These are phyloP conservation scores for Neosilurus mollespiculum DNA, from an alignment of 2,797 vertebrate genomes.

Conservation along the genomic window DNA sequence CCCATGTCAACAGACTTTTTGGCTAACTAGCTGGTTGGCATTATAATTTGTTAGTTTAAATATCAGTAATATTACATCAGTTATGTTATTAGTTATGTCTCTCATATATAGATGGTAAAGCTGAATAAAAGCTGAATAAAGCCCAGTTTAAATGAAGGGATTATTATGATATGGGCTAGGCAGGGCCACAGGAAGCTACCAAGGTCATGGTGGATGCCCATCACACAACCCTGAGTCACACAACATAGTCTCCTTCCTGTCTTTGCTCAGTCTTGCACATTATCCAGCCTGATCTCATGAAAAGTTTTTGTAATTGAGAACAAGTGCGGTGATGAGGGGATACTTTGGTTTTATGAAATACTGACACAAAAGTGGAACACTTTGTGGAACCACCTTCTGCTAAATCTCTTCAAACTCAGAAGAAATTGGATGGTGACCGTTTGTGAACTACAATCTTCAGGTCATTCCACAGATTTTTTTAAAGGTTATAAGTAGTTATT, in stretches of 20 bases:
- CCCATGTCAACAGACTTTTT: no score
- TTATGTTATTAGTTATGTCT: neutral
- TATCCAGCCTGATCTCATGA: neutral
- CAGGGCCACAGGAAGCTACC: neutral
- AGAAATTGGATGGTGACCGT: no score
- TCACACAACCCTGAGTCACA: neutral
- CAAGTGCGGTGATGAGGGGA: no score
- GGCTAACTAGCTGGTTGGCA: neutral
- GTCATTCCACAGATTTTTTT: no score
- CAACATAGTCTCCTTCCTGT: neutral
- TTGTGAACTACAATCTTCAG: no score
- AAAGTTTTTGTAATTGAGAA: neutral
- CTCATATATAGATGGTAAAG: neutral
- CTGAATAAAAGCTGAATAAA: neutral
- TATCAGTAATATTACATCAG: neutral
- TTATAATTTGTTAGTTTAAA: neutral
- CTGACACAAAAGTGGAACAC: no score
- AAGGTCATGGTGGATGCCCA: no score
- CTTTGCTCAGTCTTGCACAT: neutral
- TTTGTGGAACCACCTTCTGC: no score
- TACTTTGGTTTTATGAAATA: no score
- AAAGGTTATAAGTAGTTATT: no score
- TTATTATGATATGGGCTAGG: neutral
- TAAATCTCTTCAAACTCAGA: no score
- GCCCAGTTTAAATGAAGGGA: neutral